Evolutionary conservation across 2,888 invertebrate genomes (phyloP).

Genomic region (Drosophila putrida): DNA sequence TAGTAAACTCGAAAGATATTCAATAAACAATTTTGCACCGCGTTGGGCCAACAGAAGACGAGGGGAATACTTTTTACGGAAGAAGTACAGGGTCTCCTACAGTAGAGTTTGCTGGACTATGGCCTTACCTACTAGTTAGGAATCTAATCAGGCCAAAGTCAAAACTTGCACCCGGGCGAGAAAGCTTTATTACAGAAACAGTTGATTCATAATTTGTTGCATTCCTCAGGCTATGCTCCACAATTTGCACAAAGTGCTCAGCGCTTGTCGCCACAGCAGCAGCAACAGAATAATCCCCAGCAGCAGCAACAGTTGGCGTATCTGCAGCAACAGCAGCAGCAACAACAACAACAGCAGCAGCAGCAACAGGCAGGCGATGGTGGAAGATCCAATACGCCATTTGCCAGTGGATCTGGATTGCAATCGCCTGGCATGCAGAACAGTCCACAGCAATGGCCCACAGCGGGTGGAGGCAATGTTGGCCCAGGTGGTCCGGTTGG

Average conservation of each 20-base stretch:
- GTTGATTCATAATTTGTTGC: background rate
- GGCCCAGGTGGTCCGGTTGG: conserved; percentile 31
- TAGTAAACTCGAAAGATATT: too few species aligned
- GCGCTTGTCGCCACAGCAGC: conserved; percentile 84
- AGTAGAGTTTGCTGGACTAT: too few species aligned
- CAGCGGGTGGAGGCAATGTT: conserved; percentile 39
- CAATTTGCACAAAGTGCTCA: conserved; percentile 84
- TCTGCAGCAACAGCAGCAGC: conserved; percentile 59
- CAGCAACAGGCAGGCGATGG: conserved; percentile 66
- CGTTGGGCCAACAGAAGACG: too few species aligned
- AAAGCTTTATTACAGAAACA: too few species aligned
- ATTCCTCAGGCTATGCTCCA: conserved; percentile 77
- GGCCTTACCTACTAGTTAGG: too few species aligned
- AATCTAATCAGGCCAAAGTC: too few species aligned
- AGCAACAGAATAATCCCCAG: conserved; percentile 73
- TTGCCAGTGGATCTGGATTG: conserved; percentile 76
- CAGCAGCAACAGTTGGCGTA: conserved; percentile 57
- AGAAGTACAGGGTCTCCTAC: too few species aligned
- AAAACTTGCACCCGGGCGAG: too few species aligned
- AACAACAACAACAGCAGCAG: conserved; percentile 79
- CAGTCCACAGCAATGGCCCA: conserved; percentile 76
- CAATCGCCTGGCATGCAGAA: conserved; percentile 84
- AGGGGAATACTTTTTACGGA: too few species aligned
- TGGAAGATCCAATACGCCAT: conserved; percentile 67
- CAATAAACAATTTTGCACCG: too few species aligned